These are phyloP conservation scores for Pseudolycoriella hygida DNA, from an alignment of 2,888 invertebrate genomes.

Conservation along the genomic window DNA sequence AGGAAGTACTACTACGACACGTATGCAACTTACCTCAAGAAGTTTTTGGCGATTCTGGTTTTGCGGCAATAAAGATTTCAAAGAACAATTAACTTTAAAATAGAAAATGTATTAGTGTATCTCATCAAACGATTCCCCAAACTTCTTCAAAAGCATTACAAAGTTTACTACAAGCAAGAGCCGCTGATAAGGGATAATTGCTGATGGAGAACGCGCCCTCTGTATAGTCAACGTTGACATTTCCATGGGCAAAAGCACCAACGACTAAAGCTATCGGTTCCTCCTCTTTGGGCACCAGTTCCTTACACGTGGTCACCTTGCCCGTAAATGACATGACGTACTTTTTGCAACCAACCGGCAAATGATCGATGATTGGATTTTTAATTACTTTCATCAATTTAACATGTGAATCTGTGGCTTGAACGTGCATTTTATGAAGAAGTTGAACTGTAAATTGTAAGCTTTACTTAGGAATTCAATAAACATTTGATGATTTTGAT, in stretches of 20 bases:
- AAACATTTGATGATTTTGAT: conserved; percentile 7
- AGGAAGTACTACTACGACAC: too few species aligned
- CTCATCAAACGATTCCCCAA: conserved; percentile 52
- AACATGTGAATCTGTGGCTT: conserved; percentile 76
- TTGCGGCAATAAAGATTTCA: too few species aligned
- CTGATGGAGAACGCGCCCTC: conserved; percentile 87
- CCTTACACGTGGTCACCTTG: conserved; percentile 50
- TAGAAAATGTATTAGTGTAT: too few species aligned
- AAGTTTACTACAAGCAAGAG: conserved; percentile 87
- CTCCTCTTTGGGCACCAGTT: conserved; percentile 58
- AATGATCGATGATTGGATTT: conserved; percentile 85
- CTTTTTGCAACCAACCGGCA: conserved; percentile 87
- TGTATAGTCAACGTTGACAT: conserved; percentile 70
- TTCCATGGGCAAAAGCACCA: conserved; percentile 96
- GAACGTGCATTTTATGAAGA: conserved; percentile 81
- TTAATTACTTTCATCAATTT: conserved; percentile 90
- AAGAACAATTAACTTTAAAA: too few species aligned
- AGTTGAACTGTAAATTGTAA: conserved; percentile 64
- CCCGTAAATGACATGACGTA: conserved; percentile 79
- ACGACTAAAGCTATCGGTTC: conserved; percentile 77
- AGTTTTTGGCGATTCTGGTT: too few species aligned
- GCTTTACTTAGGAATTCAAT: not conserved
- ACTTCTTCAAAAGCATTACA: conserved; percentile 89
- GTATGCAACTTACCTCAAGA: too few species aligned
- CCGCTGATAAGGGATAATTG: conserved; percentile 91